These are phyloP conservation scores for Cheilosia impressa DNA, from an alignment of 2,888 invertebrate genomes.

Conservation along the genomic window DNA sequence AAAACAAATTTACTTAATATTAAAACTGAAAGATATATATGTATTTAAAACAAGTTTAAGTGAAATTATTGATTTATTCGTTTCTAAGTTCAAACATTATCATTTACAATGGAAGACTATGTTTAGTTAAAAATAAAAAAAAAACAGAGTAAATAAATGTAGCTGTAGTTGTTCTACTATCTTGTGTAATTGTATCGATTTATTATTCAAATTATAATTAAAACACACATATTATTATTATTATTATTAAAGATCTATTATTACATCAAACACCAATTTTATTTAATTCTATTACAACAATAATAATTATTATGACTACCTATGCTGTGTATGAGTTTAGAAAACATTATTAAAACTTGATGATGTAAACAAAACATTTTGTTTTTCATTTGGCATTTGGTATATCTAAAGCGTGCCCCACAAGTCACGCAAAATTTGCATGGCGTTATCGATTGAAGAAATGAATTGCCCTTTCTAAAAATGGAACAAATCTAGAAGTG, in stretches of 20 bases:
- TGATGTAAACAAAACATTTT: constrained; percentile 44
- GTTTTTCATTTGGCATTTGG: neutral
- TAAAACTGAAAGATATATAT: constrained; percentile 50
- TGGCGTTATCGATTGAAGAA: no score
- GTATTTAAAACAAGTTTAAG: constrained; percentile 27
- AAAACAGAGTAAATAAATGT: neutral
- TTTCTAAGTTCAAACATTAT: constrained; percentile 35
- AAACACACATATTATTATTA: constrained; percentile 52
- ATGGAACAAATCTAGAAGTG: no score
- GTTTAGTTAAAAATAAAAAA: constrained; percentile 28
- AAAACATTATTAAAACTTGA: constrained; percentile 55
- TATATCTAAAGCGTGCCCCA: no score
- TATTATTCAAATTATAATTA: constrained; percentile 51
- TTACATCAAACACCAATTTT: constrained; percentile 52
- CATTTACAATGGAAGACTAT: constrained; percentile 49
- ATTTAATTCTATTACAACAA: constrained; percentile 61
- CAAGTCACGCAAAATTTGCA: no score
- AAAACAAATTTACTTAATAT: constrained; percentile 52
- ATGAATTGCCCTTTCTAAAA: no score
- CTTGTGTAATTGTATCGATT: constrained; percentile 31
- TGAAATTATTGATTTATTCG: constrained; percentile 42
- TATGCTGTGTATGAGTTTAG: constrained; percentile 55
- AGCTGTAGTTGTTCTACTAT: constrained; percentile 34
- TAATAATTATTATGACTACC: constrained; percentile 45
- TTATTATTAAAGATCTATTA: constrained; percentile 46